Percentiles rank a stretch among this genome's conserved stretches.
phyloP scores from a whole-genome alignment of 1,140 invertebrate species.

The Drosophila littoralis region DNA sequence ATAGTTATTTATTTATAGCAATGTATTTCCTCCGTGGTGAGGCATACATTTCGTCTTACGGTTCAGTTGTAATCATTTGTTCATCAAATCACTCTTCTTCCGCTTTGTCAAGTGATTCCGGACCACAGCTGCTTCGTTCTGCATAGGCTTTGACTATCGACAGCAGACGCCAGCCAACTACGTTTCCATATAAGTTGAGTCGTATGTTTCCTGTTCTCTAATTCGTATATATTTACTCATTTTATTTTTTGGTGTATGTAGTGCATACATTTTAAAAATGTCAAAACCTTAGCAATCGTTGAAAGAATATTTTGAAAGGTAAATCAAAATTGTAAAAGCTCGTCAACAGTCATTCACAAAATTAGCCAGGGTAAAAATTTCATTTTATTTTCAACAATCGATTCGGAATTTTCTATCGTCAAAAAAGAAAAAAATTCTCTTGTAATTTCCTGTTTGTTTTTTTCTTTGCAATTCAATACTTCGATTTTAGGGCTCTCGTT shows the following conservation, averaged over 20 bases:
- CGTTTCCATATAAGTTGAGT: too few species aligned
- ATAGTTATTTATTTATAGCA: too few species aligned
- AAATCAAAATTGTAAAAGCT: slow-evolving; percentile 23
- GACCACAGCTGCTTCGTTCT: too few species aligned
- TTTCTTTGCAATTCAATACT: slow-evolving; percentile 3
- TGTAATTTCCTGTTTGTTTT: slow-evolving; percentile 24
- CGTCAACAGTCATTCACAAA: slow-evolving; percentile 34
- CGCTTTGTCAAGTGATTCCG: too few species aligned
- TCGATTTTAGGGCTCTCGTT: neutral
- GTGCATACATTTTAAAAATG: neutral
- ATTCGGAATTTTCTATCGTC: slow-evolving; percentile 39
- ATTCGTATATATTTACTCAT: neutral
- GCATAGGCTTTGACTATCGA: too few species aligned
- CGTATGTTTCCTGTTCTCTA: too few species aligned
- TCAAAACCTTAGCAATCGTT: slow-evolving; percentile 4
- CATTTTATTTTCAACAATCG: slow-evolving; percentile 30
- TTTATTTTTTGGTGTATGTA: neutral
- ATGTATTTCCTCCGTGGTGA: too few species aligned
- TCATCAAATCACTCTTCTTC: too few species aligned
- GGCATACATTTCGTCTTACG: too few species aligned
- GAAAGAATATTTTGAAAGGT: neutral
- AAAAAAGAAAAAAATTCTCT: slow-evolving; percentile 53
- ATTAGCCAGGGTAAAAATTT: slow-evolving; percentile 38
- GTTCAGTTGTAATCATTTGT: too few species aligned
- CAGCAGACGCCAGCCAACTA: too few species aligned